Evolutionary conservation across 2,797 vertebrate genomes (phyloP).

Genomic region (Paramormyrops hopkinsi): DNA sequence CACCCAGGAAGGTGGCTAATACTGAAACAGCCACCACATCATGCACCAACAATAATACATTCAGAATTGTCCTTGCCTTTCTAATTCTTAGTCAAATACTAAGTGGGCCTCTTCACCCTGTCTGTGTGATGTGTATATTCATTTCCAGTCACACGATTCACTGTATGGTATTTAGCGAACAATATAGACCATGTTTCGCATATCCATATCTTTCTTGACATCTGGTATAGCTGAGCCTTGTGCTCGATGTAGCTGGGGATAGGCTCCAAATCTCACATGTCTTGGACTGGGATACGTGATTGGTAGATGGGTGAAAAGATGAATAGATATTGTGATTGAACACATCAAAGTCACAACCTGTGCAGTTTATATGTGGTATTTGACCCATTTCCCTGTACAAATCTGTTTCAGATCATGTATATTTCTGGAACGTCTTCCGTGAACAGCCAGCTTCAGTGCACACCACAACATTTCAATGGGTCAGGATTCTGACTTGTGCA

Average conservation of each 20-base stretch:
- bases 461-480: not conserved
- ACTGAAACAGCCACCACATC: not conserved
- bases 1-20: not conserved
- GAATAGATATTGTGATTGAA: not conserved
- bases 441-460: not conserved
- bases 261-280: not conserved
- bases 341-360: not conserved
- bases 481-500: not conserved
- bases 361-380: not conserved
- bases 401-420: not conserved
- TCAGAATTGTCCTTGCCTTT: not conserved
- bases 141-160: not conserved
- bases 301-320: not conserved
- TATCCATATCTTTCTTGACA: not conserved
- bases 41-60: not conserved
- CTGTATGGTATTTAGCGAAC: not conserved
- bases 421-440: not conserved
- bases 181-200: not conserved
- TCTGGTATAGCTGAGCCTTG: not conserved
- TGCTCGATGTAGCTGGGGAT: not conserved
- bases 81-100: not conserved
- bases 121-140: not conserved
- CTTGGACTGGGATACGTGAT: not conserved
- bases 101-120: not conserved
- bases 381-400: not conserved